Evolutionary conservation across 2,888 invertebrate species (phyloP), one percentile per base, ranked within the genome.

Genomic region (Rotaria sp.): DNA sequence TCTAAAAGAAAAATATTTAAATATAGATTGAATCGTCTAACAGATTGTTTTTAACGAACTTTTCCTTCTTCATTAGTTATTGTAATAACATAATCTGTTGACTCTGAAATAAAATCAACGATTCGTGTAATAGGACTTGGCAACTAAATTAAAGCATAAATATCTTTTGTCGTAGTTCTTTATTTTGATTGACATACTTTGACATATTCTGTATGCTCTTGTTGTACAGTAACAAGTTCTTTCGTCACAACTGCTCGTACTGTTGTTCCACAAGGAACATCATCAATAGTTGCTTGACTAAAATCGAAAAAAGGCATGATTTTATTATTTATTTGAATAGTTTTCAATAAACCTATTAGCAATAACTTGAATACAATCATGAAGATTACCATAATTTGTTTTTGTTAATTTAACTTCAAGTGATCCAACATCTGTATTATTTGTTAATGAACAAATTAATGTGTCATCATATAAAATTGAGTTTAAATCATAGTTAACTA

Each of bases 121-220:
- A 45, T 35, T 52, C 45, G 52, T 21, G 38, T 50, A 24, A 84
- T 21, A 52, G 55, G 52, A 55, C 52, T 84, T 38, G 84, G 52
- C 30, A 38, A 52, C 38, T 30, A 85, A 38, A 85, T 45, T 30
- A 13, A 30, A 67, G 18, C 35, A 67, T 26, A 45, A n/a, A 38
- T 21, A n/a, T 75, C 8, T 7, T 5, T 24, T 8, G 3, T 5
- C 8, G 4, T 52, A 10, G 50, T 50, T 52, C 4, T 7, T 26
- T 11, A 18, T 24, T 85, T 59, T 15, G 8, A 84, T 38, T 18
- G 15, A 84, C 15, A 48, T 87, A 91, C 91, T 89, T 91, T 90
- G 15, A 91, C 90, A 89, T 90, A 91, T 88, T 91, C 91, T 88
- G 91, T 91, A 85, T 91, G 91, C 80, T 90, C 90, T 87, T 91